A percentile compares a stretch with the other conserved stretches of the same genome.
Conservation (phyloP, 1,140 invertebrate genomes). For the Pachyrhynchus sulphureomaculatus region DNA sequence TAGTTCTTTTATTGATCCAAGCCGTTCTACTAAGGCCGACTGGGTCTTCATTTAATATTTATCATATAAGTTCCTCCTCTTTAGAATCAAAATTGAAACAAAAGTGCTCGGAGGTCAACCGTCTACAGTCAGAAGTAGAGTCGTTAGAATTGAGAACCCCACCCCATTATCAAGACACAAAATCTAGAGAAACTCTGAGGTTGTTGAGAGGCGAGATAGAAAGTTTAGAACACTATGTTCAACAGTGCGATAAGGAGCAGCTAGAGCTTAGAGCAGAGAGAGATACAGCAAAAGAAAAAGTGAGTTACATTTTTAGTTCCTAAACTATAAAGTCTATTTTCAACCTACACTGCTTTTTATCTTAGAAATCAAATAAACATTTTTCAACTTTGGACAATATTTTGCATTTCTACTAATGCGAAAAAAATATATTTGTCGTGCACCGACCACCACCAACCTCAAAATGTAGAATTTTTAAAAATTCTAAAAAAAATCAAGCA, state of each 20-base stretch:
- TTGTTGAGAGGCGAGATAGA: conserved; percentile 37
- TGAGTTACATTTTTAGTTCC: conserved; percentile 3
- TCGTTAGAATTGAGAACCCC: conserved; percentile 35
- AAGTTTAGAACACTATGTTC: conserved; percentile 42
- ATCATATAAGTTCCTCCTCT: too few species aligned
- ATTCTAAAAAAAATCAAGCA: too few species aligned
- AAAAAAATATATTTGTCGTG: neutral
- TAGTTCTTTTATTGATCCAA: too few species aligned
- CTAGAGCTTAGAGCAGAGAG: conserved; percentile 38
- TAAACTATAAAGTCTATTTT: too few species aligned
- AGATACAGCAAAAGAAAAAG: conserved; percentile 31
- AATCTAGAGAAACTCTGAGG: conserved; percentile 31
- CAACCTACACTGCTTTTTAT: too few species aligned
- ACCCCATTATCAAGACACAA: conserved; percentile 33
- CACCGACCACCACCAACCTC: neutral
- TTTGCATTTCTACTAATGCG: neutral
- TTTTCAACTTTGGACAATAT: neutral
- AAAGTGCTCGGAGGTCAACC: conserved; percentile 37
- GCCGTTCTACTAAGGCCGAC: too few species aligned
- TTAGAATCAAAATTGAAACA: conserved; percentile 36
- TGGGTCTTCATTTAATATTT: too few species aligned
- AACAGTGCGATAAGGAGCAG: conserved; percentile 40
- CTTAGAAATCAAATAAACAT: too few species aligned
- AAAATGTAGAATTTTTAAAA: too few species aligned
- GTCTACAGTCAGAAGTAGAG: conserved; percentile 37